A percentile compares a stretch with the other conserved stretches of the same genome.
phyloP scores from a whole-genome alignment of 2,113 vertebrate genomes.

The Motacilla tschutschensis region DNA sequence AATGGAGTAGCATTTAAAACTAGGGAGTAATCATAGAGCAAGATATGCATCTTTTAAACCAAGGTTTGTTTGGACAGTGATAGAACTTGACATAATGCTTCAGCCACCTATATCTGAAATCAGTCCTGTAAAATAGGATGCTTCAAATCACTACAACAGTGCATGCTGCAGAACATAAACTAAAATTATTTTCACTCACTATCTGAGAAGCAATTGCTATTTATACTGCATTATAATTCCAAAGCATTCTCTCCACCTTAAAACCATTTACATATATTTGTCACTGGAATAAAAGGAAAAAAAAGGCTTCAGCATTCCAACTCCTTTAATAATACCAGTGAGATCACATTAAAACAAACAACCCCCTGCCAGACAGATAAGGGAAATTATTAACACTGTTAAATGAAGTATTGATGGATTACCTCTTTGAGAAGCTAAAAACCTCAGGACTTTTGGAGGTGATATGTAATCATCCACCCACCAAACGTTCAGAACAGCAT shows the following conservation, averaged over 20 bases:
- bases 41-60: background rate
- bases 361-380: background rate
- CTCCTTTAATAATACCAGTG: background rate
- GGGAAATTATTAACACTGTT: background rate
- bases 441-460: background rate
- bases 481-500: background rate
- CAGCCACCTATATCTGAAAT: background rate
- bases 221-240: background rate
- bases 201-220: background rate
- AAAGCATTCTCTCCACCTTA: background rate
- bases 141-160: background rate
- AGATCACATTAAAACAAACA: constrained; percentile 5
- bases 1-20: background rate
- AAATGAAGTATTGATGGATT: background rate
- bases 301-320: background rate
- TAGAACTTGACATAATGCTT: background rate
- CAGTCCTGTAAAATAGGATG: background rate
- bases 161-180: background rate
- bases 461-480: background rate
- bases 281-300: background rate
- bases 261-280: background rate
- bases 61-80: background rate
- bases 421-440: background rate
- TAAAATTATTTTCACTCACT: background rate
- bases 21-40: background rate